A percentile compares a stretch with the other conserved stretches of the same genome.
Conservation (phyloP, 2,113 vertebrate species). For the Athene cunicularia region DNA sequence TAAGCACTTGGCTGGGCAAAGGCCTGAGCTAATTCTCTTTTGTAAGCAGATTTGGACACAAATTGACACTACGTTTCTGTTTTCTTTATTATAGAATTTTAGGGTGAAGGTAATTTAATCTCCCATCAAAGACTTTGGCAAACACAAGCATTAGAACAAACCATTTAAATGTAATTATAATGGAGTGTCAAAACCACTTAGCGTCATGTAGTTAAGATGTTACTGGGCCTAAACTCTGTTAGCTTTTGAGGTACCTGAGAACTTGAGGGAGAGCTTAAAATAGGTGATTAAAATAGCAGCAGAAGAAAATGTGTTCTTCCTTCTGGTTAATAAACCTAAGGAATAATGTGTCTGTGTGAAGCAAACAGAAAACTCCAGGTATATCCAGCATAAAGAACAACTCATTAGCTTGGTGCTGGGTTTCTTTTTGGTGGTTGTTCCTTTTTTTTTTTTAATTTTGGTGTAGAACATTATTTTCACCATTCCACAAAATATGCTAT, state of each 20-base stretch:
- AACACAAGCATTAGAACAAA: slow-evolving; percentile 26
- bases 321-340: background rate
- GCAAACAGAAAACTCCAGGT: background rate
- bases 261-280: background rate
- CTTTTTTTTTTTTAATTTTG: background rate
- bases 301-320: background rate
- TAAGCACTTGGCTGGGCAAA: slow-evolving; percentile 9
- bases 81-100: slow-evolving; percentile 56
- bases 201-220: background rate
- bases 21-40: slow-evolving; percentile 37
- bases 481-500: background rate
- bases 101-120: slow-evolving; percentile 44
- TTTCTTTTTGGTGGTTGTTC: background rate
- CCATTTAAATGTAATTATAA: slow-evolving; percentile 48
- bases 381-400: background rate
- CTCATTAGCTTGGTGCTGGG: background rate
- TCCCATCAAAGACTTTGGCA: slow-evolving; percentile 54
- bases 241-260: background rate
- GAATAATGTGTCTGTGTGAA: background rate
- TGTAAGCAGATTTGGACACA: slow-evolving; percentile 51
- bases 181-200: slow-evolving; percentile 37
- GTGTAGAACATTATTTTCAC: background rate
- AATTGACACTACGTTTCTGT: slow-evolving; percentile 44
- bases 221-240: background rate
- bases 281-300: background rate